Evolutionary conservation across 2,888 invertebrate species (phyloP), one percentile per base, ranked within the genome.

Genomic region (Nomada fabriciana): DNA sequence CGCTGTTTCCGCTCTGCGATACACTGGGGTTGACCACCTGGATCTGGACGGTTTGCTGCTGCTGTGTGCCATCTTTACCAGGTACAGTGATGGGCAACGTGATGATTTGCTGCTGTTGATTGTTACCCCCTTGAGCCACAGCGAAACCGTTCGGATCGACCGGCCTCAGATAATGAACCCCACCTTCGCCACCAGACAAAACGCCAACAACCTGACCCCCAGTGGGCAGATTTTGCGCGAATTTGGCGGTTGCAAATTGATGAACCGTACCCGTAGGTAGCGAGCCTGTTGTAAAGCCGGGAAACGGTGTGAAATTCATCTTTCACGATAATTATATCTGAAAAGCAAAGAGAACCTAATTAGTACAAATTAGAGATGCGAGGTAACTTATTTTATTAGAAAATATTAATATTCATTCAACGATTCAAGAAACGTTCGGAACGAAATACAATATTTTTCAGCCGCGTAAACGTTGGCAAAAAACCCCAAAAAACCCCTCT

Each of bases 251-350:
- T 25, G 95, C 94, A 91, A 96, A 96, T 90, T 96, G 95, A 84
- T 95, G 94, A 77, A 95, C 88, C 93, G 96, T 93, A 91, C 95
- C 95, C 92, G 96, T 94, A 55, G 96, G 96, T 88, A 96, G 91
- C 50, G 95, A 95, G 61, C 95, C 95, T 60, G 95, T 95, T 36
- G 95, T 95, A 84, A 96, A 96, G 92, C 96, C 94, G 91, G 95
- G 94, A 93, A 97, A 97, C 83, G 97, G 96, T 82, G 97, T 96
- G 93, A 97, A 97, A 94, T 97, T 97, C 97, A 97, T 97, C 86
- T 95, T 95, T 60, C 70, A 60, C 59, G 52, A 65, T 71, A 70
- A 64, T 94, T 70, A 71, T 57, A 76, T 81, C 88, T 89, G 89
- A 15, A 89, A 80, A 59, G 1, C 29, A 80, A 90, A 60, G 36